Evolutionary conservation across 2,797 vertebrate genomes (phyloP).

Genomic region (Ficedula albicollis): DNA sequence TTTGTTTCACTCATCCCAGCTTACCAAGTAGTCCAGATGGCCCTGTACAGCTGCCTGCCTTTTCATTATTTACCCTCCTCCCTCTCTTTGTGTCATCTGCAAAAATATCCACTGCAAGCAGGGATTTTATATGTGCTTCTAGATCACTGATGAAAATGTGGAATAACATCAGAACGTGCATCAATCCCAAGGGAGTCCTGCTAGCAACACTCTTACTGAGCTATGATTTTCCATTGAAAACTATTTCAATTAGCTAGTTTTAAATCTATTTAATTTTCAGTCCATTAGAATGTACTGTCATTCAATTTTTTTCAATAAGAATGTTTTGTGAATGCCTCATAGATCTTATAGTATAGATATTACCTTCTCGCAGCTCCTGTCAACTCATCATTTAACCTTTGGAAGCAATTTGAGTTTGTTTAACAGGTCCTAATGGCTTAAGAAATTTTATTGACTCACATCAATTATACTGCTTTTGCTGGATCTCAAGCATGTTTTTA

Average conservation of each 20-base stretch:
- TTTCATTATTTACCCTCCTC: slow-evolving; percentile 4
- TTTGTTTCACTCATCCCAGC: neutral
- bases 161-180: neutral
- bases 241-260: neutral
- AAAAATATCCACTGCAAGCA: neutral
- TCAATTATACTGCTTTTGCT: neutral
- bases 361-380: neutral
- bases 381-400: neutral
- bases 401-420: neutral
- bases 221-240: neutral
- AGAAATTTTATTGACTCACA: neutral
- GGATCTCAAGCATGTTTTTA: neutral
- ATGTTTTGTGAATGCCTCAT: neutral
- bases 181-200: neutral
- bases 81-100: neutral
- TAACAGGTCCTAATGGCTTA: neutral
- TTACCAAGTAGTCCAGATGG: slow-evolving; percentile 27
- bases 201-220: neutral
- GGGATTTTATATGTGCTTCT: neutral
- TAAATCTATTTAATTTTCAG: neutral
- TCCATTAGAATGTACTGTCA: neutral
- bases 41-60: slow-evolving; percentile 22
- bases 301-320: neutral
- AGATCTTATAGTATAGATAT: neutral
- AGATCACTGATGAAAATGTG: neutral